A percentile compares a stretch with the other conserved stretches of the same genome.
These are phyloP conservation scores for Drosophila borborema DNA, from an alignment of 2,888 invertebrate species.

Conservation along the genomic window DNA sequence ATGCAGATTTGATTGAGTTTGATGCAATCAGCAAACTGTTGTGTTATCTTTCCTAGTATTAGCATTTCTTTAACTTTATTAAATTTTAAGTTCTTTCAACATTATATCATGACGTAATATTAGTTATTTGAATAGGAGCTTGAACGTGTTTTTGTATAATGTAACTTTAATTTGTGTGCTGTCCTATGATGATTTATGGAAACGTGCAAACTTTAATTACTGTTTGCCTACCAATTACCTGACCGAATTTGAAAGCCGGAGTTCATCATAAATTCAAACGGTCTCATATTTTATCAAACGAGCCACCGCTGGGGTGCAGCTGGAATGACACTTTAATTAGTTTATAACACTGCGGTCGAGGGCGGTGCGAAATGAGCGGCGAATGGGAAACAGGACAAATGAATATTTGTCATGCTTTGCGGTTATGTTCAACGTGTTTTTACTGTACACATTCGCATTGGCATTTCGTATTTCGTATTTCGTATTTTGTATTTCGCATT, in stretches of 20 bases:
- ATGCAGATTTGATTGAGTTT: background rate
- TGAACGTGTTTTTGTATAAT: background rate
- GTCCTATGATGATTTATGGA: background rate
- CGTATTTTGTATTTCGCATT: constrained; percentile 15
- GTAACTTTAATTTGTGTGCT: background rate
- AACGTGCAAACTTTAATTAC: background rate
- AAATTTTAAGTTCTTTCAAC: background rate
- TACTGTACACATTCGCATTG: constrained; percentile 32
- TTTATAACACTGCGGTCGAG: constrained; percentile 60
- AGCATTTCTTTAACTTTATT: background rate
- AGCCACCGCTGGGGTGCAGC: constrained; percentile 12
- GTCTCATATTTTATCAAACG: constrained; percentile 43
- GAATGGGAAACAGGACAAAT: constrained; percentile 18
- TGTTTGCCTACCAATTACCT: constrained; percentile 1
- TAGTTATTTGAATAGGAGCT: background rate
- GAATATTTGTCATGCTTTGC: constrained; percentile 44
- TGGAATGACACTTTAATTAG: constrained; percentile 58
- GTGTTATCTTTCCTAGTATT: background rate
- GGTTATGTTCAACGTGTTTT: constrained; percentile 40
- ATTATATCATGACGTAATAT: background rate
- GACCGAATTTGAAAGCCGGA: constrained; percentile 5
- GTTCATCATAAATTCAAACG: constrained; percentile 39
- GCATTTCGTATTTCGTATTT: background rate
- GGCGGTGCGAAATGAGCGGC: background rate
- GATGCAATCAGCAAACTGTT: background rate